phyloP scores from a whole-genome alignment of 1,140 invertebrate genomes.

The Pygmarrhopalites habei region DNA sequence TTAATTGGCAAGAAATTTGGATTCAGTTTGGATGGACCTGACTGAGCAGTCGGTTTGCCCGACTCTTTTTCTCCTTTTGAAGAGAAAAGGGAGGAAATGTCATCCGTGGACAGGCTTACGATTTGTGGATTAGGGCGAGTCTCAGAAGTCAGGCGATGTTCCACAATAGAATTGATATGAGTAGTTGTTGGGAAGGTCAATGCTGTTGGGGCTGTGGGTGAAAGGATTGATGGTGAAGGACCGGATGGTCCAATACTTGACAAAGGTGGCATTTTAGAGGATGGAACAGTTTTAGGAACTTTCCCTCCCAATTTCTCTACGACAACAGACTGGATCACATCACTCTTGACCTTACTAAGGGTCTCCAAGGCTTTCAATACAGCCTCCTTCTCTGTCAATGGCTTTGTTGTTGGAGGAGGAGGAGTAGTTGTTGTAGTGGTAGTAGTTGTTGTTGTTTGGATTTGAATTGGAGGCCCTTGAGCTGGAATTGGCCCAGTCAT shows the following conservation, averaged over 20 bases:
- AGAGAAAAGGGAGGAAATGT: conserved; percentile 22
- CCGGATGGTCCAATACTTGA: no score
- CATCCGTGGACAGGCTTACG: conserved; percentile 18
- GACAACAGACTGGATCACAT: conserved; percentile 31
- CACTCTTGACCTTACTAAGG: conserved; percentile 27
- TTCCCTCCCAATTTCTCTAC: conserved; percentile 19
- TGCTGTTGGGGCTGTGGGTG: neutral
- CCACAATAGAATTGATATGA: neutral
- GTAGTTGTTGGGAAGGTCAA: conserved; percentile 37
- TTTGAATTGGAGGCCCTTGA: no score
- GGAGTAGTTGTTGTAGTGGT: neutral
- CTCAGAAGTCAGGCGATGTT: neutral
- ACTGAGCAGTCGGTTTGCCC: neutral
- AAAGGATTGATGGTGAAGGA: neutral
- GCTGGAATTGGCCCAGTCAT: no score
- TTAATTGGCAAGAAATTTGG: no score
- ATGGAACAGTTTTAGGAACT: no score
- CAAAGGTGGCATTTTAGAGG: no score
- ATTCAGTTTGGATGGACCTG: no score
- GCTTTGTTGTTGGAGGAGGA: neutral
- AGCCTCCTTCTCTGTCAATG: conserved; percentile 22
- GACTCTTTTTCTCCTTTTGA: neutral
- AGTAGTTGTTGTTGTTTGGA: no score
- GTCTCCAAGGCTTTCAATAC: conserved; percentile 33
- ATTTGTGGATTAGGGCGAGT: neutral